A percentile compares a stretch with the other conserved stretches of the same genome.
These are phyloP conservation scores for Poecilia picta DNA, from an alignment of 2,797 vertebrate genomes.

Conservation along the genomic window DNA sequence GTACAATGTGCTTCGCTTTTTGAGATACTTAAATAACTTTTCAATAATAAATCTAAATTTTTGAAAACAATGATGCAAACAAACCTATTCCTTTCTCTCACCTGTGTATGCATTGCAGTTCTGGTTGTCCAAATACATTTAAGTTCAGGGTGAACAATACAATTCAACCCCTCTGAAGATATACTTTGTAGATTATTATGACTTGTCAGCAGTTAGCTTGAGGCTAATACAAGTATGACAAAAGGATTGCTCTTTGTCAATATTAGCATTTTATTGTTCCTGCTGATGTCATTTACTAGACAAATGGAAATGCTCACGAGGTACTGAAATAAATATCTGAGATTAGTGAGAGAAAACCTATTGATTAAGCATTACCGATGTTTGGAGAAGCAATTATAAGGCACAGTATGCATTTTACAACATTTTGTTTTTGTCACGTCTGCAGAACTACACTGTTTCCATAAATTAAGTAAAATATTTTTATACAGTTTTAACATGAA, in stretches of 20 bases:
- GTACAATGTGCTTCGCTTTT: neutral
- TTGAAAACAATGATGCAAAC: neutral
- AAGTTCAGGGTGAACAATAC: neutral
- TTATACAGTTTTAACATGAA: neutral
- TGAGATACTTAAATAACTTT: neutral
- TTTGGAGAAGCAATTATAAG: conserved; percentile 65
- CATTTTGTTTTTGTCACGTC: conserved; percentile 32
- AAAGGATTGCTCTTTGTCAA: conserved; percentile 47
- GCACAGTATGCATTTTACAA: conserved; percentile 46
- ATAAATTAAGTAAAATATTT: conserved; percentile 3
- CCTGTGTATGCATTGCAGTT: neutral
- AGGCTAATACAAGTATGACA: conserved; percentile 42
- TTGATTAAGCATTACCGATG: conserved; percentile 62
- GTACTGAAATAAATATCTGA: conserved; percentile 49
- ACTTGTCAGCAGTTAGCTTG: conserved; percentile 33
- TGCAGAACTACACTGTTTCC: conserved; percentile 29
- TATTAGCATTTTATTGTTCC: conserved; percentile 52
- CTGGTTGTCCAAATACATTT: neutral
- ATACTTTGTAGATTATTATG: conserved; percentile 20
- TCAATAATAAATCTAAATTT: neutral
- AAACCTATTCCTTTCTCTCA: neutral
- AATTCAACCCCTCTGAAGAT: conserved; percentile 16
- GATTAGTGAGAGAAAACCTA: conserved; percentile 51
- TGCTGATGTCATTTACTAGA: conserved; percentile 39
- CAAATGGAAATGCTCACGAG: conserved; percentile 54